phyloP scores from a whole-genome alignment of 2,888 invertebrate species.

The Limnephilus marmoratus region DNA sequence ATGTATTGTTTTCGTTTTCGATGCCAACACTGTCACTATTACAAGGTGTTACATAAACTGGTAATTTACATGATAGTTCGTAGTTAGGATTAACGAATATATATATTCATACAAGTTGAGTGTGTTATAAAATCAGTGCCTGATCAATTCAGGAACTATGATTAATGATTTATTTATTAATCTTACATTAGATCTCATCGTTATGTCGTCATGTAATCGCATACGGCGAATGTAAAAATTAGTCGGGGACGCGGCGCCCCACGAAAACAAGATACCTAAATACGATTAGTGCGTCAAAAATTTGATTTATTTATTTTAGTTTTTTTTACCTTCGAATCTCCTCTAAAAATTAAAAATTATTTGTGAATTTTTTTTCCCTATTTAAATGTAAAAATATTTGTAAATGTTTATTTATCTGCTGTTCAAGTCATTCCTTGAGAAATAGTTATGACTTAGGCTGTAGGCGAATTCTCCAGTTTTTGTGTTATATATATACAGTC shows the following conservation, averaged over 20 bases:
- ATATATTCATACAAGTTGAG: background rate
- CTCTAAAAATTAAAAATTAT: too few relatives aligned
- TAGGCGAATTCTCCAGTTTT: too few relatives aligned
- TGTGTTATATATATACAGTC: too few relatives aligned
- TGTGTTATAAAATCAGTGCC: background rate
- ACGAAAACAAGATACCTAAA: background rate
- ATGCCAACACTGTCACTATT: conserved; percentile 48
- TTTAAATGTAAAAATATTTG: too few relatives aligned
- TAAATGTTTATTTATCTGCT: too few relatives aligned
- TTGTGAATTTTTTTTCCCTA: too few relatives aligned
- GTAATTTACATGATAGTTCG: background rate
- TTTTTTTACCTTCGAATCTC: too few relatives aligned
- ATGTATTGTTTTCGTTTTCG: conserved; percentile 63
- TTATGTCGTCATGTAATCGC: too few relatives aligned
- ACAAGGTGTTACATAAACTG: conserved; percentile 20
- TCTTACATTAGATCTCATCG: too few relatives aligned
- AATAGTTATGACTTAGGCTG: too few relatives aligned
- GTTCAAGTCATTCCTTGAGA: too few relatives aligned
- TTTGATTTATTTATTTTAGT: too few relatives aligned
- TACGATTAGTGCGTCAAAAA: background rate
- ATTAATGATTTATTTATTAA: background rate
- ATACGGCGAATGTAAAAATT: background rate
- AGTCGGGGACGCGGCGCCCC: background rate
- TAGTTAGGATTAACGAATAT: background rate
- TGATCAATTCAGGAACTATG: background rate